Conservation (phyloP, 2,797 vertebrate species). For the Potorous gilbertii region DNA sequence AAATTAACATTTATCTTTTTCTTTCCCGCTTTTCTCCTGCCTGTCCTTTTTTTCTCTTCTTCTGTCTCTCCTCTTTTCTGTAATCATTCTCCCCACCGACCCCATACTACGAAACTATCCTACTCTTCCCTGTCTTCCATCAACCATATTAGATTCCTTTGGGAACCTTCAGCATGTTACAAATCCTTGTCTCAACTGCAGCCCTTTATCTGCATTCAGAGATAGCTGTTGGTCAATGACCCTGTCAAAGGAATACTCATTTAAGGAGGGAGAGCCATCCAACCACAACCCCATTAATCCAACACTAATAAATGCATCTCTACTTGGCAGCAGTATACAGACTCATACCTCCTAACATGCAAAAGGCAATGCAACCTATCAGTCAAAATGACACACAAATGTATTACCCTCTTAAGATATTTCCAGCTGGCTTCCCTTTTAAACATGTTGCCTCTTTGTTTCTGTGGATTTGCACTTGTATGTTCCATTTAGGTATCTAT, state of each 20-base stretch:
- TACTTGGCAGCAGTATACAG: not conserved
- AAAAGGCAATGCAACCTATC: not conserved
- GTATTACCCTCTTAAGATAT: not conserved
- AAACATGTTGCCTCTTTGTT: not conserved
- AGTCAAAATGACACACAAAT: not conserved
- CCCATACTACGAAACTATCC: not conserved
- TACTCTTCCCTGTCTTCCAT: not conserved
- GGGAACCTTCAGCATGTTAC: not conserved
- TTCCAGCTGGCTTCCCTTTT: not conserved
- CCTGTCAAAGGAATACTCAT: slow-evolving; percentile 2
- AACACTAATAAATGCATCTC: slow-evolving; percentile 20
- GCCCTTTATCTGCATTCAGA: not conserved
- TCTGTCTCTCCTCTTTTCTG: not conserved
- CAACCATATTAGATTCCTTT: not conserved
- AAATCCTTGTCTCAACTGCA: not conserved
- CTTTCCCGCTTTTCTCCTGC: not conserved
- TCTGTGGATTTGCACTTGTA: not conserved
- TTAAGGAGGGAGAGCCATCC: not conserved
- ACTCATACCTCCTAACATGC: not conserved
- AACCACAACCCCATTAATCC: slow-evolving; percentile 24
- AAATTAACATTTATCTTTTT: not conserved
- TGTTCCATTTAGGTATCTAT: not conserved
- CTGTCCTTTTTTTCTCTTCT: not conserved
- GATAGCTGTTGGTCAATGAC: not conserved
- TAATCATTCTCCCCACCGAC: not conserved